Evolutionary conservation across 23 tunicate genomes (phyloP), one percentile per base, ranked within the genome.

Genomic region (Trididemnum miniatum): DNA sequence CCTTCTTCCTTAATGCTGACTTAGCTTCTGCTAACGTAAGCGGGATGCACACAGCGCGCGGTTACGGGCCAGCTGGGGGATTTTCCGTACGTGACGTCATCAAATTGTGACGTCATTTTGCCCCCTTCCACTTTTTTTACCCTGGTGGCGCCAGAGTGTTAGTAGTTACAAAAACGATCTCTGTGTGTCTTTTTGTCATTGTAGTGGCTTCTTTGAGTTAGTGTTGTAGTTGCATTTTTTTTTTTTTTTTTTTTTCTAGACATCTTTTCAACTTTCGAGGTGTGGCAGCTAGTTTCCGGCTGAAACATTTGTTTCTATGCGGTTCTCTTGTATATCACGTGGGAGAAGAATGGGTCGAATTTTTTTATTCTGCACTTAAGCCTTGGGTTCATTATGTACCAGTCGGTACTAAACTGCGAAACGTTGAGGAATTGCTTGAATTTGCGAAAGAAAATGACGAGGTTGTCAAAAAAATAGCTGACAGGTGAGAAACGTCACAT

Each of bases 311-410:
- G 72, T 93, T 93, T 72, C 77, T 93, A 27, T 93, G 98, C 59
- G 76, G 67, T 37, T 93, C 98, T 1, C 81, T 93, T 31, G 98
- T 93, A 31, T 93, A 72, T 51, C 98, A 93, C 72, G 98, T 93
- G 28, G 98, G 94, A 22, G 65, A 84, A 31, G 89, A 84, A 20
- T 93, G 98, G 98, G 22, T 93, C 34, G 98, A 93, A 39, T 93
- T 93, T 52, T 93, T 93, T 59, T 93, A 93, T 63, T 89, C 93
- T 26, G 87, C 87, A 3, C 36, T 93, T 1, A 93, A 73, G 35
- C 98, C 98, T 2, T 93, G 98, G 98, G 84, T 85, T 26, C 98
- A 93, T 69, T 93, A 88, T 65, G 84, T 93, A 37, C 98, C 98
- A 20, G 87, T 93, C 9, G 59, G 37, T 0, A 75, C 84, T 15